Percentiles rank a stretch among this genome's conserved stretches.
Conservation (phyloP, 2,888 invertebrate species). For the Nyleta sp. region DNA sequence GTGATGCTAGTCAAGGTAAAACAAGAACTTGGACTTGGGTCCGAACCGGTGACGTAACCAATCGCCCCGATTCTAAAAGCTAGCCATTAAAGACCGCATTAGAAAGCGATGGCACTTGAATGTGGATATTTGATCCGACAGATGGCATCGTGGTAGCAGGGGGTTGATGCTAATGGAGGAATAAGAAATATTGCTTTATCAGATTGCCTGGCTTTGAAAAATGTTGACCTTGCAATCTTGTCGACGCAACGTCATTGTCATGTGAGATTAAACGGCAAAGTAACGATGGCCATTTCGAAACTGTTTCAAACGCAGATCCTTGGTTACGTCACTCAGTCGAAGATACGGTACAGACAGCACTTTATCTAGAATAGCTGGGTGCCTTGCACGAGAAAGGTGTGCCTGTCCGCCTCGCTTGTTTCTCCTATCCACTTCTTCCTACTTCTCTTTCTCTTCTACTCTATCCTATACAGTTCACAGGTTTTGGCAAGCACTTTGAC, state of each 20-base stretch:
- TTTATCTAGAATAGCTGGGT: constrained; percentile 56
- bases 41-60: constrained; percentile 49
- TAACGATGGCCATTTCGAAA: background rate
- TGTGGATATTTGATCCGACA: too few species aligned
- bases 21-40: constrained; percentile 51
- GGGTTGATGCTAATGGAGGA: too few species aligned
- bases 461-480: constrained; percentile 10
- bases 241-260: too few species aligned
- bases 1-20: constrained; percentile 78
- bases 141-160: too few species aligned
- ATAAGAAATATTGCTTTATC: too few species aligned
- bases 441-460: constrained; percentile 8
- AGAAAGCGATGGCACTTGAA: too few species aligned
- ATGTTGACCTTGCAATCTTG: too few species aligned
- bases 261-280: too few species aligned
- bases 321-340: constrained; percentile 58
- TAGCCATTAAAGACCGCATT: background rate
- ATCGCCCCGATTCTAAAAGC: background rate
- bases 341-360: constrained; percentile 46
- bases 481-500: constrained; percentile 31
- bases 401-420: constrained; percentile 45
- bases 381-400: constrained; percentile 51
- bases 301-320: constrained; percentile 7
- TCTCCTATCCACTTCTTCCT: constrained; percentile 21
- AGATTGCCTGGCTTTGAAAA: too few species aligned